Evolutionary conservation across 1,140 invertebrate genomes (phyloP).

Genomic region (Meloidogyne chitwoodi): DNA sequence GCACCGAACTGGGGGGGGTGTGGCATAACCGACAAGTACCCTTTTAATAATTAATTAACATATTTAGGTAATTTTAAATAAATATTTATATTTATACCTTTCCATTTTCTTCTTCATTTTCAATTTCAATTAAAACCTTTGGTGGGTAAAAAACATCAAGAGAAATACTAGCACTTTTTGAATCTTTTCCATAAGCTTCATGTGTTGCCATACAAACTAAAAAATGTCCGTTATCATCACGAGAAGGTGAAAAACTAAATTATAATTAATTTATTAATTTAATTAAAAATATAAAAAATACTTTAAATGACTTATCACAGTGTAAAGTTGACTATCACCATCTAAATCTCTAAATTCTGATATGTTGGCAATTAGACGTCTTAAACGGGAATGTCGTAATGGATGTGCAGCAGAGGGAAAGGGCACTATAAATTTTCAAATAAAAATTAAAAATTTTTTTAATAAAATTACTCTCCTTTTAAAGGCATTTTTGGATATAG

Average conservation of each 20-base stretch:
- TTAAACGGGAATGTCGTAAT: background rate
- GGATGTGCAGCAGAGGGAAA: background rate
- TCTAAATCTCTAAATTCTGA: conserved; percentile 12
- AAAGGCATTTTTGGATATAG: too few species aligned
- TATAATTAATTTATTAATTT: background rate
- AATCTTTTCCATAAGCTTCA: conserved; percentile 20
- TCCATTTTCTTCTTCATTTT: background rate
- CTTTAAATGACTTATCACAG: conserved; percentile 11
- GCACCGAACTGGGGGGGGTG: too few species aligned
- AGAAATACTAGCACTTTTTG: conserved; percentile 16
- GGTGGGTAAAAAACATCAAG: conserved; percentile 20
- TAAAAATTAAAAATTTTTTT: background rate
- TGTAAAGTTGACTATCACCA: conserved; percentile 7
- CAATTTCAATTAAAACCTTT: conserved; percentile 15
- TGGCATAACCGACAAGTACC: too few species aligned
- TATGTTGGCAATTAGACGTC: conserved; percentile 12
- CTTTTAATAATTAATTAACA: background rate
- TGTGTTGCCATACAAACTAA: conserved; percentile 22
- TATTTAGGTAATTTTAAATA: background rate
- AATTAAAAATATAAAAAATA: background rate
- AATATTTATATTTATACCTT: background rate
- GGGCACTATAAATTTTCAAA: background rate
- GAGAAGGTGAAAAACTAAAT: conserved; percentile 12
- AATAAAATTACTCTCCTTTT: too few species aligned
- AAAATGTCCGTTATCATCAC: conserved; percentile 19